Conservation (phyloP, 2,888 invertebrate genomes). For the Drosophila nr. perissopoda region DNA sequence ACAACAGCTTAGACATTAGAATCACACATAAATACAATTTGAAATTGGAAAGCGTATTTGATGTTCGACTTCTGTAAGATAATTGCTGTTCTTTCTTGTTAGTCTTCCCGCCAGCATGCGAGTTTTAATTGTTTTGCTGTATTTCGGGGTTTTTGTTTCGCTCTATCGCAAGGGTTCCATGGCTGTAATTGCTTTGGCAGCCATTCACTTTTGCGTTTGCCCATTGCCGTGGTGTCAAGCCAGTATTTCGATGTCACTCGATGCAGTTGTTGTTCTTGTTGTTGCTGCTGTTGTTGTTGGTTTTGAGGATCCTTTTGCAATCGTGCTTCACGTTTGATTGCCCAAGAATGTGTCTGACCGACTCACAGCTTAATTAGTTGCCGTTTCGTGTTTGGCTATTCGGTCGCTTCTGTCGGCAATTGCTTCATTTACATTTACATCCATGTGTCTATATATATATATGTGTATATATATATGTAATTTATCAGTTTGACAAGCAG, state of each 20-base stretch:
- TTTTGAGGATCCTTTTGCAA: constrained; percentile 67
- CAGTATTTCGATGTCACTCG: neutral
- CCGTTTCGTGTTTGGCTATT: constrained; percentile 40
- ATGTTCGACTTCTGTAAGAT: neutral
- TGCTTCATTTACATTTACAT: constrained; percentile 58
- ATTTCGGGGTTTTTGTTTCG: constrained; percentile 14
- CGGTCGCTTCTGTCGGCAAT: constrained; percentile 36
- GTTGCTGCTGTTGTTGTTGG: constrained; percentile 11
- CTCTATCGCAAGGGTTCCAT: constrained; percentile 52
- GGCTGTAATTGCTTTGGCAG: constrained; percentile 64
- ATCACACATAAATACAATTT: neutral
- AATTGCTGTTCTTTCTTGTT: constrained; percentile 9
- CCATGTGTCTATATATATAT: neutral
- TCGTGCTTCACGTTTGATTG: constrained; percentile 56
- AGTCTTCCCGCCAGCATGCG: constrained; percentile 18
- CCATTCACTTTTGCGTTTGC: constrained; percentile 62
- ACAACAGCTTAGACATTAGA: neutral
- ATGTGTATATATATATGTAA: neutral
- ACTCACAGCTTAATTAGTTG: constrained; percentile 59
- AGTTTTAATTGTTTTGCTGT: constrained; percentile 50
- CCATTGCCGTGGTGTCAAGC: constrained; percentile 4
- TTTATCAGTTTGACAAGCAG: constrained; percentile 38
- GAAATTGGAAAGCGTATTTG: constrained; percentile 5
- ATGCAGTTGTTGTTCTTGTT: neutral
- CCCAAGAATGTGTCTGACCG: constrained; percentile 50